These are phyloP conservation scores for Pseudomyrmex flavicornis DNA, from an alignment of 1,140 invertebrate genomes.

Conservation along the genomic window DNA sequence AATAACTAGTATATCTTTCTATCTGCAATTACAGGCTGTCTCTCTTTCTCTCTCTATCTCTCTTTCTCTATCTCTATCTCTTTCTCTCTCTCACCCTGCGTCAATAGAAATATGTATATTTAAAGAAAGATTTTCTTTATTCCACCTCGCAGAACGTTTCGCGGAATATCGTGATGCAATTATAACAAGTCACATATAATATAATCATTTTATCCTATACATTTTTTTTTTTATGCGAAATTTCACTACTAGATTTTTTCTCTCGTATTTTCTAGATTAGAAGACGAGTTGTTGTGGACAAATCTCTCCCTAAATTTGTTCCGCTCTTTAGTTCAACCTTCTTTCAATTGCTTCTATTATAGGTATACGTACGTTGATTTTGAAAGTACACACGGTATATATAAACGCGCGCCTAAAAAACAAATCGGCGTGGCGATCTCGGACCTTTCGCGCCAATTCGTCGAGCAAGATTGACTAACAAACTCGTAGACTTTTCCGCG, in stretches of 20 bases:
- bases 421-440: neutral
- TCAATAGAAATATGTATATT: constrained; percentile 46
- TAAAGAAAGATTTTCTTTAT: constrained; percentile 26
- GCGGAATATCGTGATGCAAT: constrained; percentile 40
- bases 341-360: constrained; percentile 46
- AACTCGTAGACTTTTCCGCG: neutral
- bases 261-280: constrained; percentile 46
- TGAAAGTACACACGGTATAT: constrained; percentile 58
- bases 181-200: constrained; percentile 63
- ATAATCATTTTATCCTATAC: constrained; percentile 57
- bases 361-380: constrained; percentile 58
- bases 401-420: neutral
- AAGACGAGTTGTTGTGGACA: constrained; percentile 39
- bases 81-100: constrained; percentile 32
- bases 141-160: constrained; percentile 11
- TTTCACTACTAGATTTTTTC: constrained; percentile 45
- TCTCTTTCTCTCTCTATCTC: no score
- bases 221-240: constrained; percentile 45
- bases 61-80: no score
- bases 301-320: constrained; percentile 36
- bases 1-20: neutral
- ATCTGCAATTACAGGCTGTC: constrained; percentile 24
- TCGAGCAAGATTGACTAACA: neutral
- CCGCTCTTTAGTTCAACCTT: constrained; percentile 39
- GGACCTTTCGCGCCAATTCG: neutral